Conservation (phyloP, 2,113 vertebrate genomes). For the Pelmatolapia mariae region DNA sequence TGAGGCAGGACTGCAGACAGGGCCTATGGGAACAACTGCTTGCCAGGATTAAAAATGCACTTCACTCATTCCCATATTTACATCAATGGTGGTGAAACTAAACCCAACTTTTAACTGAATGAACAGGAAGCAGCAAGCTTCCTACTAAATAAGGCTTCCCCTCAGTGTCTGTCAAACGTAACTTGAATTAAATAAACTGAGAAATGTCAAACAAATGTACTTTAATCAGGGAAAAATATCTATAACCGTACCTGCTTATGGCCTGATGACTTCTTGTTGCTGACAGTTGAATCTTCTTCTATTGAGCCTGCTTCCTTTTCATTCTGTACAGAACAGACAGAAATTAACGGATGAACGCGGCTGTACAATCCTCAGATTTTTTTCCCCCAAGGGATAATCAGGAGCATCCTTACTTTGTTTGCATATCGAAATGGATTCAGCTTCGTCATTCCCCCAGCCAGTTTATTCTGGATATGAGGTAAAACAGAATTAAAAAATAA, state of each 20-base stretch:
- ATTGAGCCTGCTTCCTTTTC: constrained; percentile 4
- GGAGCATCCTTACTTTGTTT: constrained; percentile 14
- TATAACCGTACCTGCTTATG: constrained; percentile 34
- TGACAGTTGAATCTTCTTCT: constrained; percentile 7
- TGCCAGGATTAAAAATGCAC: background rate
- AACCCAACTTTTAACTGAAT: background rate
- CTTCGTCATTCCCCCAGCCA: constrained; percentile 32
- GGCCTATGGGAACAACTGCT: background rate
- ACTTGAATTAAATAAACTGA: background rate
- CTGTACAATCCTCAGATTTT: background rate
- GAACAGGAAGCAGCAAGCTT: background rate
- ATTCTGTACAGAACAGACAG: background rate
- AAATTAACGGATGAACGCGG: fast-evolving
- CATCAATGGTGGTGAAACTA: background rate
- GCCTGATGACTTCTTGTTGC: background rate
- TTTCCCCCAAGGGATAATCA: fast-evolving
- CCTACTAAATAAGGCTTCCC: fast-evolving
- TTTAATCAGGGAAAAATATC: background rate
- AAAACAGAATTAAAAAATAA: background rate
- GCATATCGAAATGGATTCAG: constrained; percentile 45
- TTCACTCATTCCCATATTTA: background rate
- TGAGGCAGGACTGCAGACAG: background rate
- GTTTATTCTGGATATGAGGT: constrained; percentile 19
- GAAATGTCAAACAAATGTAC: background rate
- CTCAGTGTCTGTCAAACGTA: background rate